phyloP scores from a whole-genome alignment of 53 echinoderm and acorn worm genomes.

The Antedon mediterranea region DNA sequence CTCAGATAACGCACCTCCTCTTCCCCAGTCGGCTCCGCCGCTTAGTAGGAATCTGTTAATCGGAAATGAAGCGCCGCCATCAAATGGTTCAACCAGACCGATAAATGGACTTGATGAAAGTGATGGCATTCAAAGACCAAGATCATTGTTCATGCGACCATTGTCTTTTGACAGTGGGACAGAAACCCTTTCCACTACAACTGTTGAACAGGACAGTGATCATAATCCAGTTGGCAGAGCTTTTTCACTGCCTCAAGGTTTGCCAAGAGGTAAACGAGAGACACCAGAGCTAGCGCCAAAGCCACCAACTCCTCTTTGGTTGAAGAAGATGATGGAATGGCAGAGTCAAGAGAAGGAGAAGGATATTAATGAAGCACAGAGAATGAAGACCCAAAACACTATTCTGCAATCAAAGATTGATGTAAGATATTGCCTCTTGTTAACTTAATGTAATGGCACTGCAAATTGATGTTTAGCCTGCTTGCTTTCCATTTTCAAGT shows the following conservation, averaged over 20 bases:
- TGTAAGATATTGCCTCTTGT: constrained; percentile 5
- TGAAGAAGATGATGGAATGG: constrained; percentile 87
- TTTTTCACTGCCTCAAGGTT: constrained; percentile 22
- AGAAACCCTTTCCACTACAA: constrained; percentile 34
- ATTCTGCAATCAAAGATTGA: constrained; percentile 39
- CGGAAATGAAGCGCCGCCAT: not conserved
- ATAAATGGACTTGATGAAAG: not conserved
- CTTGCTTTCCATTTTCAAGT: no score
- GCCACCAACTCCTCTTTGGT: constrained; percentile 71
- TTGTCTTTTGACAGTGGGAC: constrained; percentile 65
- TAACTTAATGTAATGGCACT: no score
- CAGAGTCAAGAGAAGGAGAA: constrained; percentile 75
- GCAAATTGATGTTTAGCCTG: no score
- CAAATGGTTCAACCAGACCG: not conserved
- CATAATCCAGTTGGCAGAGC: constrained; percentile 18
- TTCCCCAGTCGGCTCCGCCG: constrained; percentile 7
- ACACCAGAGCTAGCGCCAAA: constrained; percentile 42
- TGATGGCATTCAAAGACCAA: not conserved
- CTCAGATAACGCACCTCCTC: not conserved
- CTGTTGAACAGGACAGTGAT: constrained; percentile 33
- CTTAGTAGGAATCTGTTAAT: not conserved
- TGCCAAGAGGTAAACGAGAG: constrained; percentile 11
- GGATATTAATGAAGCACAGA: constrained; percentile 38
- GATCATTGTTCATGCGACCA: not conserved
- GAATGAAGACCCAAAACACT: constrained; percentile 34